Evolutionary conservation across 2,888 invertebrate species (phyloP), one percentile per base, ranked within the genome.

Genomic region (Arctia plantaginis): DNA sequence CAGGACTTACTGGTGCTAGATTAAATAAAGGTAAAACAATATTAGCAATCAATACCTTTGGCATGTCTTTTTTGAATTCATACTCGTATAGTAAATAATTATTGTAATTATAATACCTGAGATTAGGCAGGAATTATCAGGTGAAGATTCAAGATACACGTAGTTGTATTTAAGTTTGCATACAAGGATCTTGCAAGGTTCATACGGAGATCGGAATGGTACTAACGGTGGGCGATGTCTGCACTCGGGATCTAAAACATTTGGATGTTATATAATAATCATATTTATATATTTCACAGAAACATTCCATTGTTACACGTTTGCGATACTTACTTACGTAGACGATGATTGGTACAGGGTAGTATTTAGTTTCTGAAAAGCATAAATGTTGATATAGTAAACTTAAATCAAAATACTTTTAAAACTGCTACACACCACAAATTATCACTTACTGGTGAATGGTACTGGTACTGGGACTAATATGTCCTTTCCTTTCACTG

Each of bases 101-200:
- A 41, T 23, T 59, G 0, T 33, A 10, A 30, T 62, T 4, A 69
- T 15, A 18, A 59, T 70, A 70, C 70, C 71, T 71, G 72, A 41
- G 76, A 79, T 47, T 47, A 75, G 3, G 59, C 85, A 85, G 4
- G 71, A 71, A 13, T 80, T 76, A 23, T 86, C 83, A 3, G 69
- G 73, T 1, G 73, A 74, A 7, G 88, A 78, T 66, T 93, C 91
- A 7, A 92, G 73, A 85, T 92, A 94, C 13, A 94, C 94, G 82
- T 91, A 93, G 86, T 94, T 93, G 85, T 91, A 95, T 77, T 87
- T 86, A 74, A 95, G 77, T 74, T 86, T 93, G 89, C 94, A 95
- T 8, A 91, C 78, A 78, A 89, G 82, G n/a, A 90, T 68, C 6
- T 78, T 78, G 84, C 94, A 95, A 0, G 70, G 35, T 27, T 90